Evolutionary conservation across 53 echinoderm and acorn worm genomes (phyloP).

Genomic region (Holothuria scabra): DNA sequence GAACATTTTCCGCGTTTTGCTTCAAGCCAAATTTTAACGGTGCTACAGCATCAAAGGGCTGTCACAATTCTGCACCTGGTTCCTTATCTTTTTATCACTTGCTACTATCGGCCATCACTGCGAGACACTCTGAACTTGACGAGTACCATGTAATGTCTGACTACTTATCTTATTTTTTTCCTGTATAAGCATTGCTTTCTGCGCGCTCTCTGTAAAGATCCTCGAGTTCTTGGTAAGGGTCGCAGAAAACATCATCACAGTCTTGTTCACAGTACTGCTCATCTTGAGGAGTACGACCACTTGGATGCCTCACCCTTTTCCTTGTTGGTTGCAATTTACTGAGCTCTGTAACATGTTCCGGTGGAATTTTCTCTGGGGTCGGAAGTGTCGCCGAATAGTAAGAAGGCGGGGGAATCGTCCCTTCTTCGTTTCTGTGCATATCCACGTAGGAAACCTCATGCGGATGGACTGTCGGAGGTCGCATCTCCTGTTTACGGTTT

Average conservation of each 20-base stretch:
- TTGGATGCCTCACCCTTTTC: constrained; percentile 32
- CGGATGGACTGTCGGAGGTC: neutral
- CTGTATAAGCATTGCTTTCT: constrained; percentile 37
- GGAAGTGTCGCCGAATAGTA: constrained; percentile 47
- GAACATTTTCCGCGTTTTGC: too few species aligned
- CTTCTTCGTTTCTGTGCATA: constrained; percentile 37
- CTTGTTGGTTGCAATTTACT: constrained; percentile 19
- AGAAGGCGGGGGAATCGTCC: constrained; percentile 25
- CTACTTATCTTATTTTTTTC: constrained; percentile 7
- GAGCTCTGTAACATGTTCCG: constrained; percentile 26
- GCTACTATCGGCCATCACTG: too few species aligned
- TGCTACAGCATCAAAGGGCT: too few species aligned
- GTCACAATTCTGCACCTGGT: too few species aligned
- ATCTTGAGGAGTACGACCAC: constrained; percentile 20
- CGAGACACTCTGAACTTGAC: too few species aligned
- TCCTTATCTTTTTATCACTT: too few species aligned
- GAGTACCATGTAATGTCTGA: too few species aligned
- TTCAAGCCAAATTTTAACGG: too few species aligned
- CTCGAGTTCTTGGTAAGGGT: constrained; percentile 42
- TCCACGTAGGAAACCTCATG: constrained; percentile 39
- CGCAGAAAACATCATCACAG: constrained; percentile 27
- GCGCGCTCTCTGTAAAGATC: constrained; percentile 37
- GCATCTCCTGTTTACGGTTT: neutral
- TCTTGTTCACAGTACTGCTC: neutral
- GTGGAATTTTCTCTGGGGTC: constrained; percentile 14